phyloP scores from a whole-genome alignment of 1,140 invertebrate species.

The Thereuonema tuberculata region DNA sequence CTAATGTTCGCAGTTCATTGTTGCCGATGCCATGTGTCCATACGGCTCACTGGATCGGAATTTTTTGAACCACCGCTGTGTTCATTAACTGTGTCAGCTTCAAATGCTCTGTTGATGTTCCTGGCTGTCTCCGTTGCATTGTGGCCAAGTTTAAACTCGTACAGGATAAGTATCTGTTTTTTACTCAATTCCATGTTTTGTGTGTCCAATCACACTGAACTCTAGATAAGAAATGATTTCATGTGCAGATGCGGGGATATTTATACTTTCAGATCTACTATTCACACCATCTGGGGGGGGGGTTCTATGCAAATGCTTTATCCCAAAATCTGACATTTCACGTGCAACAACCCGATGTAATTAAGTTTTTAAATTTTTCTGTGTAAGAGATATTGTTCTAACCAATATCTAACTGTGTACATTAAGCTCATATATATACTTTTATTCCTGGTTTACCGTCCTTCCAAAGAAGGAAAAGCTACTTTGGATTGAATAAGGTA shows the following conservation, averaged over 20 bases:
- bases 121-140: not conserved
- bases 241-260: not conserved
- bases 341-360: not conserved
- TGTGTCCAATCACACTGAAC: not conserved
- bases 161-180: not conserved
- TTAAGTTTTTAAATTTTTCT: not conserved
- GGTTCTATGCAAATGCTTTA: not conserved
- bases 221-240: not conserved
- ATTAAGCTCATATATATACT: too few relatives aligned
- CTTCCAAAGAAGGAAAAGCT: too few relatives aligned
- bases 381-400: too few relatives aligned
- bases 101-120: not conserved
- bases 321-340: not conserved
- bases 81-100: not conserved
- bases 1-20: not conserved
- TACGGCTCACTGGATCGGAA: not conserved
- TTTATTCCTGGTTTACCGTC: too few relatives aligned
- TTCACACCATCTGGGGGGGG: too few relatives aligned
- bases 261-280: not conserved
- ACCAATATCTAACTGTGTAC: too few relatives aligned
- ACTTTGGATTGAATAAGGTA: too few relatives aligned
- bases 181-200: not conserved
- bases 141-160: not conserved
- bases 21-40: not conserved
- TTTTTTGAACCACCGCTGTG: not conserved